phyloP scores from a whole-genome alignment of 2,113 vertebrate species.

The Percopsis transmontana region DNA sequence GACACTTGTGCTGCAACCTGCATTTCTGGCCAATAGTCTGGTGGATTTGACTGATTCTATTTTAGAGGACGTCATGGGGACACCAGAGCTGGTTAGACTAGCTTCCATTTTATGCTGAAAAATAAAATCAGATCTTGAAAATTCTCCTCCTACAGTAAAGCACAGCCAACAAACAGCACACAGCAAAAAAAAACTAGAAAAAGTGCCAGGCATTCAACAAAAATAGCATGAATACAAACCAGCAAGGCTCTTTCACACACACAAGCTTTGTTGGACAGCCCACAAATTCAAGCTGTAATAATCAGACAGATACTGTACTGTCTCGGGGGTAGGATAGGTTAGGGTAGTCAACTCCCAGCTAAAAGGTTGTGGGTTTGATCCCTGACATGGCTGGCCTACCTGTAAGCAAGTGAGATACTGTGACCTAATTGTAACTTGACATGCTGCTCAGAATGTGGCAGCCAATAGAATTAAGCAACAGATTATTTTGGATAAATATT shows the following conservation, averaged over 20 bases:
- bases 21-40: conserved; percentile 12
- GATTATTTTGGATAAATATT: not conserved
- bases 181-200: conserved; percentile 9
- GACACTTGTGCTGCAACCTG: too few relatives aligned
- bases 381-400: too few relatives aligned
- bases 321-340: too few relatives aligned
- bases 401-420: too few relatives aligned
- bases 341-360: too few relatives aligned
- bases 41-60: conserved; percentile 19
- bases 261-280: not conserved
- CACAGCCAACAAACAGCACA: conserved; percentile 10
- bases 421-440: too few relatives aligned
- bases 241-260: not conserved
- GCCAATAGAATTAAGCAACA: conserved; percentile 11
- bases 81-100: conserved; percentile 11
- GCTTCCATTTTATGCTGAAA: conserved; percentile 5
- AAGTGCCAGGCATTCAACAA: conserved; percentile 11
- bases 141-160: not conserved
- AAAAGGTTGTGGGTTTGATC: too few relatives aligned
- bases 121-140: conserved; percentile 3
- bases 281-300: conserved; percentile 30
- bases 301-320: conserved; percentile 19
- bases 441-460: not conserved
- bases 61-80: conserved; percentile 2
- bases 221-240: conserved; percentile 1